Conservation (phyloP, 2,888 invertebrate species). For the Cerastis leucographa region DNA sequence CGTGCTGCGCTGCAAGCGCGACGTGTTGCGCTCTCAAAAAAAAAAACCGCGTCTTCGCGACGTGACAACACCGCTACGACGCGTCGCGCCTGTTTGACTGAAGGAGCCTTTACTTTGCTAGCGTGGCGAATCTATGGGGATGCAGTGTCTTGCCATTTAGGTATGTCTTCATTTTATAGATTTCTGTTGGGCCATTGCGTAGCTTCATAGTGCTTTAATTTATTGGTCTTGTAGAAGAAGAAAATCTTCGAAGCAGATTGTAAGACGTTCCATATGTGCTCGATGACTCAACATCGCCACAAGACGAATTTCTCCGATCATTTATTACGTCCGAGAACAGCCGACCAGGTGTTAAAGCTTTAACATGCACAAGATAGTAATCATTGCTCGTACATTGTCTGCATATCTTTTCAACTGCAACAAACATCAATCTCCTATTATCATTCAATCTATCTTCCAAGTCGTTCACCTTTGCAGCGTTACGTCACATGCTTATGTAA, state of each 20-base stretch:
- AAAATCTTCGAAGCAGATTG: background rate
- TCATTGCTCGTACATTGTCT: constrained; percentile 4
- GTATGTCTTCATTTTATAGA: constrained; percentile 2
- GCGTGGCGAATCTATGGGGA: background rate
- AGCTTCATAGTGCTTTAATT: background rate
- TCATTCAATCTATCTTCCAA: constrained; percentile 45
- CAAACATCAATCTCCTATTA: constrained; percentile 37
- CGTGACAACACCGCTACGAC: too few relatives aligned
- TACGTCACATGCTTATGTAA: constrained; percentile 63
- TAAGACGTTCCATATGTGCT: background rate
- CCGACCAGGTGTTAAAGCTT: constrained; percentile 2
- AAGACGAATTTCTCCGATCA: background rate
- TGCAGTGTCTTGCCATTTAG: constrained; percentile 1
- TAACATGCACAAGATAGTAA: constrained; percentile 8
- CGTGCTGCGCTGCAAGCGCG: too few relatives aligned
- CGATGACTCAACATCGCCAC: background rate
- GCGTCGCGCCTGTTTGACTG: too few relatives aligned
- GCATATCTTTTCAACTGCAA: constrained; percentile 10
- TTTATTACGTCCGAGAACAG: background rate
- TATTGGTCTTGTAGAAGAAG: background rate
- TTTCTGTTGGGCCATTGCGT: background rate
- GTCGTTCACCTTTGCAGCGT: constrained; percentile 62
- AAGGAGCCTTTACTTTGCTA: too few relatives aligned
- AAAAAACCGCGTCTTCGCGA: too few relatives aligned
- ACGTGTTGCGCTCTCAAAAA: too few relatives aligned